Percentiles rank a stretch among this genome's conserved stretches.
These are phyloP conservation scores for Sisor rabdophorus DNA, from an alignment of 2,113 vertebrate species.

Conservation along the genomic window DNA sequence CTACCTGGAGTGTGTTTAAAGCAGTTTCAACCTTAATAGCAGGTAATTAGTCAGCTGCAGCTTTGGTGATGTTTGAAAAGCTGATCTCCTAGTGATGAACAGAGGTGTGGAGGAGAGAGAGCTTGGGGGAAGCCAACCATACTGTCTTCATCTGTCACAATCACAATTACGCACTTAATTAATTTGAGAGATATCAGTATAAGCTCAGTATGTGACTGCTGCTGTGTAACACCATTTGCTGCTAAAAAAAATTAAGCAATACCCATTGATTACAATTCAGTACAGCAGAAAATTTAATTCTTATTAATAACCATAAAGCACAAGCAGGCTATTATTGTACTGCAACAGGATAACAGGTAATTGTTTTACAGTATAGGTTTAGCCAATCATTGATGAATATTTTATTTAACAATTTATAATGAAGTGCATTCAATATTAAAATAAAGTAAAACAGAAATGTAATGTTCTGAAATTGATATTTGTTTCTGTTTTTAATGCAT, in stretches of 20 bases:
- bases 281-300: conserved; percentile 32
- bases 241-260: conserved; percentile 51
- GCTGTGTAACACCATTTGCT: conserved; percentile 51
- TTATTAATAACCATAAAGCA: conserved; percentile 34
- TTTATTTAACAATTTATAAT: not conserved
- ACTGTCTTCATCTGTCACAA: conserved; percentile 51
- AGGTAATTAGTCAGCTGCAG: conserved; percentile 51
- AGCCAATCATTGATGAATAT: not conserved
- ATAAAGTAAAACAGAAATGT: not conserved
- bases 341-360: not conserved
- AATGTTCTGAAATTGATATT: not conserved
- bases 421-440: not conserved
- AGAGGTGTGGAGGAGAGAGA: conserved; percentile 34
- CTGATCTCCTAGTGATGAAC: conserved; percentile 45
- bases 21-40: conserved; percentile 47
- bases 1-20: conserved; percentile 32
- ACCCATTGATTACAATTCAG: conserved; percentile 41
- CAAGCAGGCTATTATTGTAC: conserved; percentile 33
- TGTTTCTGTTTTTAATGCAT: not conserved
- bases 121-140: conserved; percentile 48
- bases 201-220: conserved; percentile 48
- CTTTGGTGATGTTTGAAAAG: conserved; percentile 47
- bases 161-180: conserved; percentile 54
- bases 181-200: conserved; percentile 50
- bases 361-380: not conserved